phyloP scores from a whole-genome alignment of 2,113 vertebrate genomes.

The Tachysurus fulvidraco region DNA sequence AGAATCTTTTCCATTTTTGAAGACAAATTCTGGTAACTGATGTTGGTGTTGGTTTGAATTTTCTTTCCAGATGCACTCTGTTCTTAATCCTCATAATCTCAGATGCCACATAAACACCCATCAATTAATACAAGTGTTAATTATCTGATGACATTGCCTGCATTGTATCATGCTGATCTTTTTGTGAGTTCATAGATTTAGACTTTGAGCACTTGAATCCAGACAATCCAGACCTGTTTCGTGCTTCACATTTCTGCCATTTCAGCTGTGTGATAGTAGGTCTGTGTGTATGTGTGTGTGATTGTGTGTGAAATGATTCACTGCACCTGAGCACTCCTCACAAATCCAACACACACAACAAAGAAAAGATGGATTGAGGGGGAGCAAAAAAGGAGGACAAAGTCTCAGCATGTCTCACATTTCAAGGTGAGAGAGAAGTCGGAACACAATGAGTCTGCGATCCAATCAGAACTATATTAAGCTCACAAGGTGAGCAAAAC shows the following conservation, averaged over 20 bases:
- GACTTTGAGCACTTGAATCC: neutral
- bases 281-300: neutral
- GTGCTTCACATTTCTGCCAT: constrained; percentile 1
- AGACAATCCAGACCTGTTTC: neutral
- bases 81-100: neutral
- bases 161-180: too few relatives aligned
- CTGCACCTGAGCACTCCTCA: constrained; percentile 26
- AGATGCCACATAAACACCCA: neutral
- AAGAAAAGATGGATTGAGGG: constrained; percentile 31
- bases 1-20: too few relatives aligned
- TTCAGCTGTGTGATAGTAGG: constrained; percentile 22
- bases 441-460: constrained; percentile 82
- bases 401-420: constrained; percentile 71
- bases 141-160: neutral
- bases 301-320: constrained; percentile 40
- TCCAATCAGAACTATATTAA: constrained; percentile 80
- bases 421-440: constrained; percentile 91
- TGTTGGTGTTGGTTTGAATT: neutral
- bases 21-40: neutral
- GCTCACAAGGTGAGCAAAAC: constrained; percentile 73
- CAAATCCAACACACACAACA: constrained; percentile 38
- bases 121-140: neutral
- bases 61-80: neutral
- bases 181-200: neutral
- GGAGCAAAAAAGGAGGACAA: constrained; percentile 19